Conservation (phyloP, 2,888 invertebrate genomes). For the Phortica okadai region DNA sequence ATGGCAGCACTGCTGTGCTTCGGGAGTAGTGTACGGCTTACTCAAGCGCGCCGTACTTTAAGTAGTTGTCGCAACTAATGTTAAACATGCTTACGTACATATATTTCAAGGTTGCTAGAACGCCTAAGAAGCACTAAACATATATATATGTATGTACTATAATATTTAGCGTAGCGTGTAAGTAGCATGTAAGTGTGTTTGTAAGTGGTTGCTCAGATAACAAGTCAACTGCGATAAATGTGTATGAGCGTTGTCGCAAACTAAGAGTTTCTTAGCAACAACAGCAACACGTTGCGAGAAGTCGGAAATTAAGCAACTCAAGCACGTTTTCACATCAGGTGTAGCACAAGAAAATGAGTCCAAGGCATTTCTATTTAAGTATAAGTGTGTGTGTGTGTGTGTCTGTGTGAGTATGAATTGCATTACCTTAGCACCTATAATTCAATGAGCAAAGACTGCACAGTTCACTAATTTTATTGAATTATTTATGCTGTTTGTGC, state of each 20-base stretch:
- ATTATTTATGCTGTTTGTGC: constrained; percentile 3
- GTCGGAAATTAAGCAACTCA: constrained; percentile 8
- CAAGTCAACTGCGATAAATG: not conserved
- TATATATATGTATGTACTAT: not conserved
- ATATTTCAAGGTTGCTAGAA: not conserved
- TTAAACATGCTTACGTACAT: not conserved
- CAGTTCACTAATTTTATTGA: constrained; percentile 15
- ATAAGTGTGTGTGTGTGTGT: not conserved
- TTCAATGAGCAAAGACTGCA: not conserved
- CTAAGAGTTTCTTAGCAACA: not conserved
- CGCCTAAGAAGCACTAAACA: not conserved
- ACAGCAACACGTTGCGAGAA: constrained; percentile 3
- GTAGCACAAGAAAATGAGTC: not conserved
- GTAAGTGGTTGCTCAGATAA: not conserved
- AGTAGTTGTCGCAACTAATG: constrained; percentile 11
- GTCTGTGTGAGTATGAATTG: not conserved
- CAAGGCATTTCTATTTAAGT: not conserved
- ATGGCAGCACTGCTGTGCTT: not conserved
- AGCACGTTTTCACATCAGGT: constrained; percentile 3
- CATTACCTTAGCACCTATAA: not conserved
- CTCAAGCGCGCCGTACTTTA: not conserved
- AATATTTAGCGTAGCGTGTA: not conserved
- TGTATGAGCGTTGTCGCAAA: not conserved
- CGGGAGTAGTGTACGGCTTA: not conserved
- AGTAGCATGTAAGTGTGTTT: constrained; percentile 10